These are phyloP conservation scores for Lineus longissimus DNA, from an alignment of 1,140 invertebrate genomes.

Conservation along the genomic window DNA sequence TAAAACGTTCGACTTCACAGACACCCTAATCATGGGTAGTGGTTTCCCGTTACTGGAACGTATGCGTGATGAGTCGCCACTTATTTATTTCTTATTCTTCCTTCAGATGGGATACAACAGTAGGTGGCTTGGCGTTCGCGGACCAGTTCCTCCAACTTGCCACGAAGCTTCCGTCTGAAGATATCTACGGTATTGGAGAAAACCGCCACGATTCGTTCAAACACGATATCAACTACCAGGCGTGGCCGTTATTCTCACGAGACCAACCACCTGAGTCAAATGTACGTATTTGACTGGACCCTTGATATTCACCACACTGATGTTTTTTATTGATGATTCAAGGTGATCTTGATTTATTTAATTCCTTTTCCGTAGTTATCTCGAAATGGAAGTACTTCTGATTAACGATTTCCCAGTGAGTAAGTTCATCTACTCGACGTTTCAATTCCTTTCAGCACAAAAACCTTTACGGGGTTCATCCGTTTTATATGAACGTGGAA, in stretches of 20 bases:
- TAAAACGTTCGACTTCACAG: no score
- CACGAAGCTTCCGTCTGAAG: constrained; percentile 62
- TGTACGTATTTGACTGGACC: neutral
- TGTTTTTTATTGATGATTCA: neutral
- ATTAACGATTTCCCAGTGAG: no score
- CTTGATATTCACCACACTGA: neutral
- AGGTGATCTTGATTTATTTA: neutral
- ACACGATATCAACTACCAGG: constrained; percentile 29
- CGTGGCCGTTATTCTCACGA: constrained; percentile 45
- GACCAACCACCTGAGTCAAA: constrained; percentile 39
- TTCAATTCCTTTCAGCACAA: constrained; percentile 30
- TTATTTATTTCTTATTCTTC: constrained; percentile 1
- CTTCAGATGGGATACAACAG: constrained; percentile 63
- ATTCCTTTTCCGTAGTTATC: no score
- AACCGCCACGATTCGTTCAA: constrained; percentile 53
- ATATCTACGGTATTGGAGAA: constrained; percentile 77
- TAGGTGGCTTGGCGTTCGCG: constrained; percentile 67
- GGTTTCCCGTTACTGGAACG: no score
- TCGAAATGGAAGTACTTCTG: constrained; percentile 15
- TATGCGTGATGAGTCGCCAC: no score
- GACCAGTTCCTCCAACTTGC: constrained; percentile 79
- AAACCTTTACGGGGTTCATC: constrained; percentile 59
- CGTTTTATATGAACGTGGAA: constrained; percentile 59
- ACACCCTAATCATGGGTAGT: no score
- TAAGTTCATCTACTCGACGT: no score